Evolutionary conservation across 2,888 invertebrate species (phyloP).

Genomic region (Anagyrus pseudococci): DNA sequence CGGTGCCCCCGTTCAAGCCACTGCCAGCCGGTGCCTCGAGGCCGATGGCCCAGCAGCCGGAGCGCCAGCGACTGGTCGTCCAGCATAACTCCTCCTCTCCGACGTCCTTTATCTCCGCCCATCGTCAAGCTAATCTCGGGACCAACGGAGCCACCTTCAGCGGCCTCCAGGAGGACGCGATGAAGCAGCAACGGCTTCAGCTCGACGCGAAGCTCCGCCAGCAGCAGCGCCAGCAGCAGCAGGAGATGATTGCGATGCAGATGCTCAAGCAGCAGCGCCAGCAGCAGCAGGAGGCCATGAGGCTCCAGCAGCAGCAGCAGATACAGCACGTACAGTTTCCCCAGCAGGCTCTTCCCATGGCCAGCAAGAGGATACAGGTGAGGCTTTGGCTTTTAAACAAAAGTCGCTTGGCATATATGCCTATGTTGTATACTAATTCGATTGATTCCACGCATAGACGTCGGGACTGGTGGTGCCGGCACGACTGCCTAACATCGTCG

Average conservation of each 20-base stretch:
- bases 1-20: conserved; percentile 80
- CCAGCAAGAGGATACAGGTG: conserved; percentile 52
- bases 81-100: conserved; percentile 54
- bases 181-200: conserved; percentile 47
- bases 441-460: too few relatives aligned
- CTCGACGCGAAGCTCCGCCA: conserved; percentile 47
- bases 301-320: conserved; percentile 45
- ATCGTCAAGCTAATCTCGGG: conserved; percentile 37
- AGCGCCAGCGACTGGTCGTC: conserved; percentile 54
- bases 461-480: background rate
- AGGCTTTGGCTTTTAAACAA: background rate
- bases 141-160: conserved; percentile 1
- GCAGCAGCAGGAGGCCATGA: conserved; percentile 55
- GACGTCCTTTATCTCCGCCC: conserved; percentile 40
- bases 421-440: background rate
- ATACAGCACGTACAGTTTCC: conserved; percentile 35
- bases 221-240: conserved; percentile 54
- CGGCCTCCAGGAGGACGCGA: conserved; percentile 48
- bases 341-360: conserved; percentile 37
- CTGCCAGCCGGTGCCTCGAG: conserved; percentile 68
- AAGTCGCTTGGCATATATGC: too few relatives aligned
- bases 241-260: conserved; percentile 53
- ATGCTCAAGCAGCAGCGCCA: conserved; percentile 54
- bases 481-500: conserved; percentile 45
- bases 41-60: conserved; percentile 74